phyloP scores from a whole-genome alignment of 2,888 invertebrate species.

The Eupithecia vulgata region DNA sequence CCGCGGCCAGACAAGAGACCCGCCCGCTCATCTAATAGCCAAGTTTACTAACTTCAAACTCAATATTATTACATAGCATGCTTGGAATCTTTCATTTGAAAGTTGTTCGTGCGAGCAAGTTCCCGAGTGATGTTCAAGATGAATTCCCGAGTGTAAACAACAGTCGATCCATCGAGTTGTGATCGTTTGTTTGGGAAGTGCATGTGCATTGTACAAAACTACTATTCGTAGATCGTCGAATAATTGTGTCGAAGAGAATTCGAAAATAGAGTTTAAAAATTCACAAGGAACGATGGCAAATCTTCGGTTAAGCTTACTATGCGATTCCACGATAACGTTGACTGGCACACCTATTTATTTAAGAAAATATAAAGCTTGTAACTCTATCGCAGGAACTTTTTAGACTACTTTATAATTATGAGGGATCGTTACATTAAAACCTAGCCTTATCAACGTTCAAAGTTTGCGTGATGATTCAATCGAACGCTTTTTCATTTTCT shows the following conservation, averaged over 20 bases:
- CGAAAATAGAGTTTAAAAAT: slow-evolving; percentile 6
- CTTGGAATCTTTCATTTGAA: slow-evolving; percentile 72
- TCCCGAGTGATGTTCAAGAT: slow-evolving; percentile 39
- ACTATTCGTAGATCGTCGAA: slow-evolving; percentile 10
- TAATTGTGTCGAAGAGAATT: slow-evolving; percentile 13
- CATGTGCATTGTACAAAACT: slow-evolving; percentile 25
- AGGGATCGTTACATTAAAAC: not conserved
- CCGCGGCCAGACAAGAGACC: slow-evolving; percentile 3
- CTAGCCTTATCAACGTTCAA: too few relatives aligned
- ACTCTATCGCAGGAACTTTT: not conserved
- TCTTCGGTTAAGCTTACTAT: not conserved
- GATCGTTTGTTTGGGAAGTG: slow-evolving; percentile 33
- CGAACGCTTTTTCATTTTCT: not conserved
- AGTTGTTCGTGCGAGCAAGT: slow-evolving; percentile 57
- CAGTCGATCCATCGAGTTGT: slow-evolving; percentile 49
- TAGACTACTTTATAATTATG: not conserved
- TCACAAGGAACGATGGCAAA: not conserved
- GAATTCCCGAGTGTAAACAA: slow-evolving; percentile 54
- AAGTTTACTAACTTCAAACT: slow-evolving; percentile 45
- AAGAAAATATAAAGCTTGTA: not conserved
- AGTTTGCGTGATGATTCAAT: not conserved
- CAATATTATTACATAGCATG: slow-evolving; percentile 56
- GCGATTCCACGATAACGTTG: not conserved
- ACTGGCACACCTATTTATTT: not conserved
- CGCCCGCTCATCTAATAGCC: slow-evolving; percentile 27